Conservation (phyloP, 1,140 invertebrate species). For the Frieseomelitta varia region DNA sequence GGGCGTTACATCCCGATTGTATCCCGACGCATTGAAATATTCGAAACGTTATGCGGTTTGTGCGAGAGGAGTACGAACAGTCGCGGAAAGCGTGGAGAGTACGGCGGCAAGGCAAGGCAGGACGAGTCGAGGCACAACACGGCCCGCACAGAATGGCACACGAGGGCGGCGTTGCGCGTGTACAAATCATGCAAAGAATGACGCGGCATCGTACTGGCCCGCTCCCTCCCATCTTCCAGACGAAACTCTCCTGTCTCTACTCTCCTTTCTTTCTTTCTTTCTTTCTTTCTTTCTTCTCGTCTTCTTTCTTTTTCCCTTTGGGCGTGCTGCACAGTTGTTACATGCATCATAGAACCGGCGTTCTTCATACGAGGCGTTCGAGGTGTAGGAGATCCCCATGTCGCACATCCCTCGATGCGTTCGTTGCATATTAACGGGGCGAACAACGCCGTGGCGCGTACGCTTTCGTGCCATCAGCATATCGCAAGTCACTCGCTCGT, state of each 20-base stretch:
- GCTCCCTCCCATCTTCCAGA: constrained; percentile 38
- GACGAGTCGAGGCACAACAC: constrained; percentile 69
- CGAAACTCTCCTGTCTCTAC: constrained; percentile 3
- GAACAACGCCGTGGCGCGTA: constrained; percentile 48
- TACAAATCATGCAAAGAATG: constrained; percentile 80
- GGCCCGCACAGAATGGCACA: constrained; percentile 44
- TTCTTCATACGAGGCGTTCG: constrained; percentile 23
- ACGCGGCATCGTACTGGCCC: constrained; percentile 74
- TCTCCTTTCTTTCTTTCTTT: constrained; percentile 26
- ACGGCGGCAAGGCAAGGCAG: neutral
- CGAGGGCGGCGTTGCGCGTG: constrained; percentile 76
- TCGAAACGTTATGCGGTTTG: constrained; percentile 68
- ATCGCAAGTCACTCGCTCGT: constrained; percentile 76
- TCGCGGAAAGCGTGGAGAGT: constrained; percentile 45
- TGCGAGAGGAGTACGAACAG: constrained; percentile 31
- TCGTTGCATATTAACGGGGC: constrained; percentile 65
- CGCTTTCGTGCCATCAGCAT: constrained; percentile 73
- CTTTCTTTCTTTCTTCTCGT: constrained; percentile 2
- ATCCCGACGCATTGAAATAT: constrained; percentile 73
- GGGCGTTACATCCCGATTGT: constrained; percentile 71
- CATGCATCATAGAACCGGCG: constrained; percentile 13
- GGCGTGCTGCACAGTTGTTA: constrained; percentile 13
- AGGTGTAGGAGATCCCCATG: constrained; percentile 37
- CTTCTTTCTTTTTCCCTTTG: constrained; percentile 31
- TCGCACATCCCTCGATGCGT: constrained; percentile 56